Percentiles rank a stretch among this genome's conserved stretches.
Evolutionary conservation across 2,797 vertebrate species (phyloP).

Genomic region (Chiloscyllium punctatum): DNA sequence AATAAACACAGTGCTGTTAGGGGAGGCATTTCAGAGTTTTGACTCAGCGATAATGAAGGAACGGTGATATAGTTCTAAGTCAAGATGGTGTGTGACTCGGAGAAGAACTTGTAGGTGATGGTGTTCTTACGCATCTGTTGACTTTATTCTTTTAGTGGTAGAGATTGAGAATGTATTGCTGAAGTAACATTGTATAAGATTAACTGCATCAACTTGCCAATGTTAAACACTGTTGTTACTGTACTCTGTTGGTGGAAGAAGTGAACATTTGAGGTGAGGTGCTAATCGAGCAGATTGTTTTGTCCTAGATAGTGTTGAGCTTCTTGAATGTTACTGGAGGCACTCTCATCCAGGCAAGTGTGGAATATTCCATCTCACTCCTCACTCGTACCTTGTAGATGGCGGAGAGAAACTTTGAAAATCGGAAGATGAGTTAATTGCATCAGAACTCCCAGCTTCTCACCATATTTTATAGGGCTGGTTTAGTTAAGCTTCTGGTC

Average conservation of each 20-base stretch:
- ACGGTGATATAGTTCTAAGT: neutral
- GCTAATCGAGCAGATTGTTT: too few species aligned
- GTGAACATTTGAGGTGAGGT: too few species aligned
- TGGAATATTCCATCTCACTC: neutral
- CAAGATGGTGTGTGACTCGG: too few species aligned
- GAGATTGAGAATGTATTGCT: too few species aligned
- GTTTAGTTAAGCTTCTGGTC: neutral
- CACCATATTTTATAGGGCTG: neutral
- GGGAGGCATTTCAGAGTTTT: neutral
- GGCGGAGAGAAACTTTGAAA: neutral
- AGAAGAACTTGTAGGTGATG: too few species aligned
- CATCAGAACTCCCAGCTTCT: neutral
- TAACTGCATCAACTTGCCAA: too few species aligned
- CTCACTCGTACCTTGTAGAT: neutral
- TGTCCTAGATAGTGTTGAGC: too few species aligned
- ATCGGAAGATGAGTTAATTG: neutral
- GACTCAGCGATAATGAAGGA: neutral
- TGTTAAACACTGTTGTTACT: too few species aligned
- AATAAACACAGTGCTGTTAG: neutral
- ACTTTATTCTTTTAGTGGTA: too few species aligned
- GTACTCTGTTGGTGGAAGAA: too few species aligned
- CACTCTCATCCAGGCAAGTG: neutral
- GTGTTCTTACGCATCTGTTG: too few species aligned
- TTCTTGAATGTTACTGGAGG: neutral
- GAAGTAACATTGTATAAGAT: too few species aligned